Evolutionary conservation across 2,113 vertebrate species (phyloP), one percentile per base, ranked within the genome.

Genomic region (Hemichromis elongatus): DNA sequence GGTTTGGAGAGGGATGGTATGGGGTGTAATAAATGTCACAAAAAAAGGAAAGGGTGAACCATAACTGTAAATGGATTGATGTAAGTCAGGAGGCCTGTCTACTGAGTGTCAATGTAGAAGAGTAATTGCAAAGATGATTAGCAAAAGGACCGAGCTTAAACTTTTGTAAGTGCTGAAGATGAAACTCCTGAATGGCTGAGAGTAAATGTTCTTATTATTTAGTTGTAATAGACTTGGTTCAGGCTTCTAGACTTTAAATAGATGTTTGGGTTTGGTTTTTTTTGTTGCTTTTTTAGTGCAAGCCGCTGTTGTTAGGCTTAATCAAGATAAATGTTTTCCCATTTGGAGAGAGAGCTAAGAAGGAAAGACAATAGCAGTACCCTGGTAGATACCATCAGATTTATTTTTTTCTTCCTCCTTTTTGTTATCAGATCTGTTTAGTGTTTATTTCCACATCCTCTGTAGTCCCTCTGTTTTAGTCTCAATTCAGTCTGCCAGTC

Each of bases 231-330:
- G 92, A 86, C 84, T 92, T 89, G 78, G 85, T 90, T 93, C 90
- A 90, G 90, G 88, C 93, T 91, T 92, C 86, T 94, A 91, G 88
- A 89, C 75, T 87, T 92, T 84, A 85, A 91, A 82, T 91, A 91
- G 88, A 88, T 85, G 83, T 85, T 80, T 85, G 35, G 61, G 61
- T 42, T 52, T 52, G 9, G 2, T 18, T 50, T 18, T 19, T 19
- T 50, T 18, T 77, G 16, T 5, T 16, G 18, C 73, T 78, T 77
- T 84, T 82, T 52, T 79, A 82, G 85, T 63, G 70, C 87, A 82
- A 92, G 88, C 90, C 88, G 12, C 81, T 59, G 55, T 84, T 86
- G 78, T 87, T 78, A 63, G 92, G 84, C 89, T 90, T 87, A 86
- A 83, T 70, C 47, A 30, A 87, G 84, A 87, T 80, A 82, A 83